A percentile compares a stretch with the other conserved stretches of the same genome.
Conservation (phyloP, 2,113 vertebrate genomes). For the Prinia subflava region DNA sequence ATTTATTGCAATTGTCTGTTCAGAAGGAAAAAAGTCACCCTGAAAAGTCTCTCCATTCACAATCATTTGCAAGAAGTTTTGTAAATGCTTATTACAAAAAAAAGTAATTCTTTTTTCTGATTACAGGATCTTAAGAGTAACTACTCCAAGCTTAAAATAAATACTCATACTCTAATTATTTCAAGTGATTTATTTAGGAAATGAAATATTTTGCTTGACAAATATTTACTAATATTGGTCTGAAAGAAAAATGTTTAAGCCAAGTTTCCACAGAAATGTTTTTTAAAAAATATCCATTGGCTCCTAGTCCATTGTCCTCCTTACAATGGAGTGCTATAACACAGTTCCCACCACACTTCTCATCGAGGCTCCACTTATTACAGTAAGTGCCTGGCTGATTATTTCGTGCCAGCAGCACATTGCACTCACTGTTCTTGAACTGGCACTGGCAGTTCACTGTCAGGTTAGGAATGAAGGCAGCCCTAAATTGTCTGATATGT, state of each 20-base stretch:
- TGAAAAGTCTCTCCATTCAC: neutral
- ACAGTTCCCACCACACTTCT: neutral
- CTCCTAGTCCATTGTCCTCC: neutral
- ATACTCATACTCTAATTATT: neutral
- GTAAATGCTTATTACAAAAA: neutral
- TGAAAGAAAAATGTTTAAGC: neutral
- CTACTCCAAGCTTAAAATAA: neutral
- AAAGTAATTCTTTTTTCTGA: neutral
- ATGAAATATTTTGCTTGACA: neutral
- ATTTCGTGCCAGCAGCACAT: neutral
- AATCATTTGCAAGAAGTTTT: neutral
- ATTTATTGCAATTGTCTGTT: neutral
- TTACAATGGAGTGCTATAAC: neutral
- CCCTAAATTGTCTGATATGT: neutral
- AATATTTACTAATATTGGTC: neutral
- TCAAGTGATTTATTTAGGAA: neutral
- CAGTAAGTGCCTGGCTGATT: constrained; percentile 2
- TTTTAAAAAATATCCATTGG: neutral
- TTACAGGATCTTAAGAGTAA: neutral
- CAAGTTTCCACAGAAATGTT: neutral
- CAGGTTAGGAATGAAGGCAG: neutral
- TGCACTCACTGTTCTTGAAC: neutral
- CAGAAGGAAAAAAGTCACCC: neutral
- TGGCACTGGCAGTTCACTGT: neutral
- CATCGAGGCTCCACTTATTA: neutral